These are phyloP conservation scores for Triplophysa yarkandensis DNA, from an alignment of 2,797 vertebrate species.

Conservation along the genomic window DNA sequence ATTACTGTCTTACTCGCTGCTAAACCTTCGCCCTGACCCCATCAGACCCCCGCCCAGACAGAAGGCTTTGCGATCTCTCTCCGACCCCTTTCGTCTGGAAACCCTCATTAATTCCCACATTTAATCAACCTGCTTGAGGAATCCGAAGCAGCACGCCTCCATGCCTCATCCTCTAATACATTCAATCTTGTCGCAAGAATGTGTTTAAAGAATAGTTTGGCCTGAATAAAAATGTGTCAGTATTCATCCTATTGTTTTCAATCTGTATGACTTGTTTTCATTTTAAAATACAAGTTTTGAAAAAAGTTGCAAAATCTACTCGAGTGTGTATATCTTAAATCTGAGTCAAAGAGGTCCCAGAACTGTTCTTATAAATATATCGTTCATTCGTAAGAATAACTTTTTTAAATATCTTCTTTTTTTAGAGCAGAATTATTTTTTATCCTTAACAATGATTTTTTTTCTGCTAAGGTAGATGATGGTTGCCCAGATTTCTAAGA, in stretches of 20 bases:
- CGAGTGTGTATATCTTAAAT: background rate
- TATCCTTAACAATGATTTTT: too few relatives aligned
- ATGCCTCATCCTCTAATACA: conserved; percentile 2
- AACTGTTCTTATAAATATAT: too few relatives aligned
- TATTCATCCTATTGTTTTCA: background rate
- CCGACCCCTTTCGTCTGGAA: conserved; percentile 30
- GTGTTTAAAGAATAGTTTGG: background rate
- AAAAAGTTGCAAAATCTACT: background rate
- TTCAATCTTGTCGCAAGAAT: background rate
- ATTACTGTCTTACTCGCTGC: conserved; percentile 48
- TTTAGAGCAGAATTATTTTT: too few relatives aligned
- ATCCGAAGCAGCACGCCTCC: background rate
- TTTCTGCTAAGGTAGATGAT: too few relatives aligned
- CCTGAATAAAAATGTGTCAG: background rate
- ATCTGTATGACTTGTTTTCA: background rate
- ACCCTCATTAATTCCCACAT: conserved; percentile 47
- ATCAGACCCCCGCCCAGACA: conserved; percentile 38
- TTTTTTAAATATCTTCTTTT: too few relatives aligned
- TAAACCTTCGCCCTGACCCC: conserved; percentile 50
- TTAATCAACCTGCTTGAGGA: conserved; percentile 42
- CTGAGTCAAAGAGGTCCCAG: too few relatives aligned
- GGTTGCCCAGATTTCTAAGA: too few relatives aligned
- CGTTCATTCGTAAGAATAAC: too few relatives aligned
- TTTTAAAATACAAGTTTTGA: background rate
- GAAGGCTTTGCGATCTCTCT: conserved; percentile 6